Evolutionary conservation across 1,140 invertebrate species (phyloP), one percentile per base, ranked within the genome.

Genomic region (Drosophila mojavensis): DNA sequence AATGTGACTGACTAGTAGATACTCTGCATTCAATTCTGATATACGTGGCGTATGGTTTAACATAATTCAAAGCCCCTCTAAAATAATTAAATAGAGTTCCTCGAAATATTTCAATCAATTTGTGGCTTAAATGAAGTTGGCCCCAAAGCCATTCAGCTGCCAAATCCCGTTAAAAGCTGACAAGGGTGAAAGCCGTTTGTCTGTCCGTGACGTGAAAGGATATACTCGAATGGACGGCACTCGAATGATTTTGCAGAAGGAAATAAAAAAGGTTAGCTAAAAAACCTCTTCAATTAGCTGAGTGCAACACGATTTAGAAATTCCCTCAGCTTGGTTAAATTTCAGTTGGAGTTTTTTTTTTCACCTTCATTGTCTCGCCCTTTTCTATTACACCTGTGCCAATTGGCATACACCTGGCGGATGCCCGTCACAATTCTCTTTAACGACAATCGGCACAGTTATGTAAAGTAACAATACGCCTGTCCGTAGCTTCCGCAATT

Each of bases 271-370:
- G 28, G 30, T 59, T 43, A 7, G 26, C 48, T 62, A 59, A 73
- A 47, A 80, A 61, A 73, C 36, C 62, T n/a, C 47, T 79, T 78
- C 79, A 86, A 85, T 85, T 82, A 86, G 79, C 77, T 81, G 69
- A 84, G 74, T 84, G 82, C 70, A 43, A 51, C 39, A 51, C n/a
- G 17, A 17, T 47, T 73, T 67, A 45, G 50, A 64, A 65, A 53
- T 39, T 39, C 10, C 10, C 36, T 39, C 1, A 1, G 36, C 36
- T 39, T 30, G 39, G 43, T 45, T 53, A 50, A 41, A 51, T 17
- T 47, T 47, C 6, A 47, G 36, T 4, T 39, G 5, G 36, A 17
- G 15, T 47, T 15, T 45, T 43, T n/a, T 43, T 43, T 17, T 17
- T 17, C 9, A 1, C 36, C 36, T 39, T 39, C 3, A 13, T 39